These are phyloP conservation scores for Anagrus nilaparvatae DNA, from an alignment of 1,140 invertebrate genomes.

Conservation along the genomic window DNA sequence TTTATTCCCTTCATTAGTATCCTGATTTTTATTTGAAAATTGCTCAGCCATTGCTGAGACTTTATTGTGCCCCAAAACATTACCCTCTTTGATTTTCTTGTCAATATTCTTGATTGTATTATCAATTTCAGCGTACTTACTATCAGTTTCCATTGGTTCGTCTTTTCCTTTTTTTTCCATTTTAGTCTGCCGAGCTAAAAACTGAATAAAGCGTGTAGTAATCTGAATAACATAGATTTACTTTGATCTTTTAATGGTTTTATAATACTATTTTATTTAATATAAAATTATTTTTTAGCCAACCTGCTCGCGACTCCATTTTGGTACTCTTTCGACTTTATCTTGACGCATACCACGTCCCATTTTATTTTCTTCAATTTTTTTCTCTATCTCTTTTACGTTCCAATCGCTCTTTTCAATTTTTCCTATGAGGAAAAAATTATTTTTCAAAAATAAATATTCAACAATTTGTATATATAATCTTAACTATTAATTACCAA, in stretches of 20 bases:
- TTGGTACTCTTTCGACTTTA: constrained; percentile 71
- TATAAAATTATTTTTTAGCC: constrained; percentile 19
- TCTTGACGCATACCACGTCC: constrained; percentile 52
- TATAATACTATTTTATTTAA: neutral
- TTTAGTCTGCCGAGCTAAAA: constrained; percentile 68
- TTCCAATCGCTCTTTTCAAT: constrained; percentile 89
- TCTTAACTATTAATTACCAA: constrained; percentile 42
- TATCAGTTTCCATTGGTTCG: constrained; percentile 46
- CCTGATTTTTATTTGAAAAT: constrained; percentile 55
- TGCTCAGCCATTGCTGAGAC: constrained; percentile 80
- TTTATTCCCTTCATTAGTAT: constrained; percentile 41
- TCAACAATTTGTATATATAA: neutral
- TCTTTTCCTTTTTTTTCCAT: constrained; percentile 55
- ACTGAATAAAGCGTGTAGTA: constrained; percentile 47
- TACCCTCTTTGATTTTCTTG: constrained; percentile 70
- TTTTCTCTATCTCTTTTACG: constrained; percentile 80
- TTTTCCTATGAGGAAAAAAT: constrained; percentile 46
- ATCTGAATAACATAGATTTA: constrained; percentile 17
- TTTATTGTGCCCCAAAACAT: constrained; percentile 66
- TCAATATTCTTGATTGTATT: constrained; percentile 69
- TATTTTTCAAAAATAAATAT: constrained; percentile 3
- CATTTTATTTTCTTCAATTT: constrained; percentile 76
- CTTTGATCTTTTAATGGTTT: neutral
- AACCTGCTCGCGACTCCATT: constrained; percentile 77
- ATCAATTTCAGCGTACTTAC: constrained; percentile 67